A percentile compares a stretch with the other conserved stretches of the same genome.
Evolutionary conservation across 2,888 invertebrate species (phyloP).

Genomic region (Drosophila neotestacea): DNA sequence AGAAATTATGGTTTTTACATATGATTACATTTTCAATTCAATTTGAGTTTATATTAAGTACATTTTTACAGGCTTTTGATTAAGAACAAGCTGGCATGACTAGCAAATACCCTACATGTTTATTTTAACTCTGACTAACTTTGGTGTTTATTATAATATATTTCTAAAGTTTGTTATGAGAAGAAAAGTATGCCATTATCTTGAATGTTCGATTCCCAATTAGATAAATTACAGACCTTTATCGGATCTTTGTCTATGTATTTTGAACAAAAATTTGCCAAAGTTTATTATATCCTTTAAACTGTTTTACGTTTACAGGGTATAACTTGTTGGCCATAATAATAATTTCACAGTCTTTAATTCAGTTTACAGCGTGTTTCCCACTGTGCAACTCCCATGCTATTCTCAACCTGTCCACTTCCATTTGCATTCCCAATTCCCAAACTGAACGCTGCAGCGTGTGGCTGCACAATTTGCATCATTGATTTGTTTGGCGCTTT

Average conservation of each 20-base stretch:
- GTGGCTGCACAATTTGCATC: constrained; percentile 60
- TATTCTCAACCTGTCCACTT: constrained; percentile 13
- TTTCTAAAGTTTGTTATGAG: neutral
- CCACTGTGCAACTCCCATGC: neutral
- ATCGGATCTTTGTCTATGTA: too few relatives aligned
- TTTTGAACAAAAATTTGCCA: neutral
- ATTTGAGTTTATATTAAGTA: neutral
- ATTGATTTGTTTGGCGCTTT: constrained; percentile 55
- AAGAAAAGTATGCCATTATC: neutral
- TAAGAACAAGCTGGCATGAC: neutral
- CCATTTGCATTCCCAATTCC: constrained; percentile 3
- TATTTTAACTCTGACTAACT: neutral
- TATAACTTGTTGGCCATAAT: constrained; percentile 1
- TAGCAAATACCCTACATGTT: neutral
- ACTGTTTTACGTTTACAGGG: neutral
- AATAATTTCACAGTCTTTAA: neutral
- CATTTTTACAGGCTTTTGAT: neutral
- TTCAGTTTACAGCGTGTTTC: neutral
- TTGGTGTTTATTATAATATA: neutral
- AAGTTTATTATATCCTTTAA: neutral
- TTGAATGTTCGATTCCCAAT: neutral
- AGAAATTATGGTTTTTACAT: too few relatives aligned
- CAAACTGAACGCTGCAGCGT: constrained; percentile 11
- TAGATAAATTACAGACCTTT: neutral
- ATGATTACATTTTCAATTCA: too few relatives aligned